A percentile compares a stretch with the other conserved stretches of the same genome.
Conservation (phyloP, 2,888 invertebrate genomes). For the Hipparchia semele region DNA sequence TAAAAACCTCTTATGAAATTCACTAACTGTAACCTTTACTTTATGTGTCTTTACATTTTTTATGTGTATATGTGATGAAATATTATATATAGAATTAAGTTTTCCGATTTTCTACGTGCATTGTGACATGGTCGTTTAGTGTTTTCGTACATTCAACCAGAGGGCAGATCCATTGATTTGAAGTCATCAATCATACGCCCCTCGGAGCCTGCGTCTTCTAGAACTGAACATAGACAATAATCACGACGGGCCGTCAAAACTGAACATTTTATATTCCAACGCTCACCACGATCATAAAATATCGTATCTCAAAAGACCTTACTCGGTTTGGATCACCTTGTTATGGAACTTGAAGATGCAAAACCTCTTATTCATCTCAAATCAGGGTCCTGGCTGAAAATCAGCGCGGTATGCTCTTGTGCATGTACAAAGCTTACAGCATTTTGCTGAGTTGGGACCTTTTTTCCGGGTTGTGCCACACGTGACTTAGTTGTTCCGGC, state of each 20-base stretch:
- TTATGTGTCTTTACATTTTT: no score
- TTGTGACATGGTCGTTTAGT: slow-evolving; percentile 36
- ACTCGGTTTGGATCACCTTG: neutral
- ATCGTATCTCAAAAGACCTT: neutral
- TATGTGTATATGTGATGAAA: no score
- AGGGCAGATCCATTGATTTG: slow-evolving; percentile 81
- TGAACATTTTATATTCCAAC: slow-evolving; percentile 39
- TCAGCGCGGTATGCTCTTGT: no score
- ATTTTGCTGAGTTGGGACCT: no score
- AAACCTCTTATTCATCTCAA: no score
- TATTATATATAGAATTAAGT: neutral
- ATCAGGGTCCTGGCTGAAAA: no score
- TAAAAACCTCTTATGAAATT: no score
- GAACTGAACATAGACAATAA: slow-evolving; percentile 75
- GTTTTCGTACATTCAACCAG: slow-evolving; percentile 48
- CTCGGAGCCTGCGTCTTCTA: slow-evolving; percentile 73
- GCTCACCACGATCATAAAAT: slow-evolving; percentile 12
- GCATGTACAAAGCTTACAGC: no score
- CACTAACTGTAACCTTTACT: no score
- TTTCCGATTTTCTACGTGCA: neutral
- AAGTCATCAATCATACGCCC: slow-evolving; percentile 81
- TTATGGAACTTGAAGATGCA: neutral
- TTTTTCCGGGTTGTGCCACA: no score
- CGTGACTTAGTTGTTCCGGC: no score
- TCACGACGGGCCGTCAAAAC: slow-evolving; percentile 73